Evolutionary conservation across 2,888 invertebrate species (phyloP).

Genomic region (Morpho achilles): DNA sequence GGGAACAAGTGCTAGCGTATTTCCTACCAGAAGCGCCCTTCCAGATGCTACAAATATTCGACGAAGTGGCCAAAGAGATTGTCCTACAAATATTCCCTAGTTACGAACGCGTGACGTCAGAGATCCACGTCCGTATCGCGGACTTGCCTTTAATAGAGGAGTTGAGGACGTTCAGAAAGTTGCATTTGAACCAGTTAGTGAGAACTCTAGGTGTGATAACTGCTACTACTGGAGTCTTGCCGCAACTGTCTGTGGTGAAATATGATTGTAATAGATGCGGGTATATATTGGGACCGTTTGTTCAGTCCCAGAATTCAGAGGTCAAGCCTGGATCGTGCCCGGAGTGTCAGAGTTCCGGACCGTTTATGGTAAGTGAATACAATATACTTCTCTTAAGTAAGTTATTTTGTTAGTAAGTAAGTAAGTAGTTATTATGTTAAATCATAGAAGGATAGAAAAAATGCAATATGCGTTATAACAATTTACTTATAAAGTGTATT

Average conservation of each 20-base stretch:
- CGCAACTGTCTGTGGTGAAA: slow-evolving; percentile 96
- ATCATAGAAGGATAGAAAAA: no score
- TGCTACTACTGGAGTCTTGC: slow-evolving; percentile 95
- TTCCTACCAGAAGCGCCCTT: slow-evolving; percentile 98
- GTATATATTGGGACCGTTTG: slow-evolving; percentile 96
- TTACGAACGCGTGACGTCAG: slow-evolving; percentile 95
- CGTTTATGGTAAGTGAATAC: slow-evolving; percentile 93
- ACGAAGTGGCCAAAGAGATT: slow-evolving; percentile 95
- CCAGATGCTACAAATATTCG: slow-evolving; percentile 97
- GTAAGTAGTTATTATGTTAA: no score
- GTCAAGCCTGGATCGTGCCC: slow-evolving; percentile 98
- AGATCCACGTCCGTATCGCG: slow-evolving; percentile 96
- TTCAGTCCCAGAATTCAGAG: slow-evolving; percentile 95
- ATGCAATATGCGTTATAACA: no score
- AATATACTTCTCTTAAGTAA: no score
- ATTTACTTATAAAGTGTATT: no score
- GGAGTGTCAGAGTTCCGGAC: slow-evolving; percentile 97
- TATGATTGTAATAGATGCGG: slow-evolving; percentile 98
- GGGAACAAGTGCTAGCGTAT: slow-evolving; percentile 96
- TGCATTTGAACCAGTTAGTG: slow-evolving; percentile 96
- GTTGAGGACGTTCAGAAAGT: slow-evolving; percentile 92
- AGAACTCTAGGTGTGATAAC: slow-evolving; percentile 94
- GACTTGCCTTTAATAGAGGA: slow-evolving; percentile 98
- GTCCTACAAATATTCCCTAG: slow-evolving; percentile 97
- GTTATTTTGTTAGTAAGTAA: no score